Evolutionary conservation across 2,113 vertebrate species (phyloP).

Genomic region (Isurus oxyrinchus): DNA sequence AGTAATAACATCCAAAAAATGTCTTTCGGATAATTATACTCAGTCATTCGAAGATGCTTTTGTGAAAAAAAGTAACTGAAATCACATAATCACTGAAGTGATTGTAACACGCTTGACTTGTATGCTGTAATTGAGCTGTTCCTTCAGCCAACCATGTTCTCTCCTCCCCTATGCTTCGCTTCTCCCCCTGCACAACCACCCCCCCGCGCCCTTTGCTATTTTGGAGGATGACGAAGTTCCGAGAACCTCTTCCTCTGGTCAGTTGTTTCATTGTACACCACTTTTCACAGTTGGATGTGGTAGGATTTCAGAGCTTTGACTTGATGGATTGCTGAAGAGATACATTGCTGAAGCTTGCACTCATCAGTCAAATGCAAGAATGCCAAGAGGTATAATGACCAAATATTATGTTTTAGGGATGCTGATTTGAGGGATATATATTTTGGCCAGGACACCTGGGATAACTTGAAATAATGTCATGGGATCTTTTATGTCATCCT

Average conservation of each 20-base stretch:
- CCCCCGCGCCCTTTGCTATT: neutral
- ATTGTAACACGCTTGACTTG: neutral
- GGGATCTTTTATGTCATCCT: too few species aligned
- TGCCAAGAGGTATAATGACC: too few species aligned
- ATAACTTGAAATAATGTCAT: too few species aligned
- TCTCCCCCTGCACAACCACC: too few species aligned
- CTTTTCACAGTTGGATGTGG: neutral
- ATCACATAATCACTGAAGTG: neutral
- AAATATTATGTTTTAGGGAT: too few species aligned
- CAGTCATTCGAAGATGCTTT: neutral
- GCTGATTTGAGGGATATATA: too few species aligned
- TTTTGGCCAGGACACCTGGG: too few species aligned
- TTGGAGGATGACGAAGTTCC: neutral
- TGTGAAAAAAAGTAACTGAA: neutral
- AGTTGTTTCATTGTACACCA: neutral
- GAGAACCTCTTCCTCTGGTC: neutral
- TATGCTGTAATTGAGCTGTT: neutral
- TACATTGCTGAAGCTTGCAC: neutral
- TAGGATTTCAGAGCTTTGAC: neutral
- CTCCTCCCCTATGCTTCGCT: too few species aligned
- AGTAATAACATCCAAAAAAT: neutral
- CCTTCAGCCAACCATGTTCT: neutral
- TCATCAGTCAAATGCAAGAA: too few species aligned
- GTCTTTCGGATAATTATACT: neutral
- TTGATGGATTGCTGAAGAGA: neutral